Conservation (phyloP, 2,113 vertebrate genomes). For the Galeopterus variegatus region DNA sequence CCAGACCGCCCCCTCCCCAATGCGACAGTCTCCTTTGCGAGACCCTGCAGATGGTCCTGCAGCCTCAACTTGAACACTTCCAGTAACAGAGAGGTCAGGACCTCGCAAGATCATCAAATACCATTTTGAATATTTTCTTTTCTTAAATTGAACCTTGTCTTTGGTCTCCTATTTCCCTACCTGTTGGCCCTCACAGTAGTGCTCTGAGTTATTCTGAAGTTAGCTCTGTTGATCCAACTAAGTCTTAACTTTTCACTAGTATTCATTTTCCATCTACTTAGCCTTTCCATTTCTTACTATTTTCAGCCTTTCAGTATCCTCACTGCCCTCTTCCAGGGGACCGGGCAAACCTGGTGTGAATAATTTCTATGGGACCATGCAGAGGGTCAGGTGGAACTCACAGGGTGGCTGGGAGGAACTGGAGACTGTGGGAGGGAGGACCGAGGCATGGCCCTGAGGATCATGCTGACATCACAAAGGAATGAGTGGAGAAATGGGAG, state of each 20-base stretch:
- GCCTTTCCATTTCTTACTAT: not conserved
- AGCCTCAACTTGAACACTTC: not conserved
- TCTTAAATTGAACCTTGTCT: not conserved
- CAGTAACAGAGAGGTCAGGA: not conserved
- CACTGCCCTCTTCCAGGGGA: not conserved
- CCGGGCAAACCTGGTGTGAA: fast-evolving
- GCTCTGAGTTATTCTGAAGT: not conserved
- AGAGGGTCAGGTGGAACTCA: no score
- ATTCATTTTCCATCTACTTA: not conserved
- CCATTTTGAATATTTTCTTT: not conserved
- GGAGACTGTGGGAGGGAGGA: fast-evolving
- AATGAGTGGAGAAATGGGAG: not conserved
- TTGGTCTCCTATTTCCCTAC: not conserved
- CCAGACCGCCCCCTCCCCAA: not conserved
- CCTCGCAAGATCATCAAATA: not conserved
- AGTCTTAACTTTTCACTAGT: not conserved
- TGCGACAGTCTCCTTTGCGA: not conserved
- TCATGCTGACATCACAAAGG: not conserved
- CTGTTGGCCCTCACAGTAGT: not conserved
- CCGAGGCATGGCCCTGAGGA: fast-evolving
- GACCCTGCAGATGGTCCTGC: no score
- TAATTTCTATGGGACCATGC: not conserved
- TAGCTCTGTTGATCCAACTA: not conserved
- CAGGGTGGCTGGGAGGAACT: not conserved
- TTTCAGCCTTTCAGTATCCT: not conserved